Evolutionary conservation across 2,113 vertebrate genomes (phyloP), one percentile per base, ranked within the genome.

Genomic region (Seriola rivoliana): DNA sequence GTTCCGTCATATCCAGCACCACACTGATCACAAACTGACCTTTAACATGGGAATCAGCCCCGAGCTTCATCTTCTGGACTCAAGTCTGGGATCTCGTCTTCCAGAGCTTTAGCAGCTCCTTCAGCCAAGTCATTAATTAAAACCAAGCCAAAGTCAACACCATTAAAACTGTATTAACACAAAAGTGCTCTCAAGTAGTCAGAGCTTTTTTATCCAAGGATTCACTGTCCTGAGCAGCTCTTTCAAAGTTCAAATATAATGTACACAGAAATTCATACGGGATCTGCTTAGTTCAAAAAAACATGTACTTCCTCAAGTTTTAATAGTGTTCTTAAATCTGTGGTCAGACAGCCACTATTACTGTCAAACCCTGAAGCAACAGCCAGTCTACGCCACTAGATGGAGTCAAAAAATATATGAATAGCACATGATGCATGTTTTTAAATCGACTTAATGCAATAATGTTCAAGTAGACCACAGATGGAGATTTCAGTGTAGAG

Each of bases 141-240:
- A 74, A 82, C 44, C 44, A 76, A 70, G 91, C 91, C 92, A 95
- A 94, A 88, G 86, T 90, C 92, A 89, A 91, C 92, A 82, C 78
- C 71, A 80, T 93, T 93, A 92, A 91, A 93, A 76, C 78, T 70
- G 78, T 81, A 86, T 91, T 85, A 82, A 77, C 44, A 25, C 59
- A 66, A 75, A 82, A 66, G 62, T 0, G 13, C 78, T 84, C 69
- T 77, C 29, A 80, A 72, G 67, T 40, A 78, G 74, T 11, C 21
- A 0, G 63, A 23, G 57, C 71, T 0, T 86, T 70, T 82, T 86
- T 50, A 44, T 50, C 25, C 12, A 1, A 59, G 25, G 52, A 57
- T 7, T 48, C 19, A 5, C 23, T 29, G 4, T 34, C 19, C 44
- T 13, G 23, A 58, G 65, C 67, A 79, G 80, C 66, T 81, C 78